Evolutionary conservation across 1,140 invertebrate genomes (phyloP), one percentile per base, ranked within the genome.

Genomic region (Drosophila kepulauana): DNA sequence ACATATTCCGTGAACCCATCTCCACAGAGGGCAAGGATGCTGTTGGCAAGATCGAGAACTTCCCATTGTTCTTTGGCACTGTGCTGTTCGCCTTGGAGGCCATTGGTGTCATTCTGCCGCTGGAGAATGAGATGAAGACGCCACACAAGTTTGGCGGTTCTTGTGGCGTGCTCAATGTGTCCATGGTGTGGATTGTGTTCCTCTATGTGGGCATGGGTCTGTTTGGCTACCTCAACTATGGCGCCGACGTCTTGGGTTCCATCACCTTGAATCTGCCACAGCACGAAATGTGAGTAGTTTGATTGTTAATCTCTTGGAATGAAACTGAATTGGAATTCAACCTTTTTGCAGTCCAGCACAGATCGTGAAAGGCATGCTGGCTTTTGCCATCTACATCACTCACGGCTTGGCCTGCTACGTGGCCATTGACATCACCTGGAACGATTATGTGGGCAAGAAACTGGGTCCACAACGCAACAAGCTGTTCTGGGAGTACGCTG

Each of bases 351-450:
- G 96, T 58, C 91, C 96, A 1, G 95, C 96, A 3, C 94, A 96
- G 91, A 92, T 94, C 33, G 96, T 96, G 1, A 95, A 96, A 89
- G 91, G 97, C 2, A 94, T 97, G 89, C 94, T 98, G 90, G 95
- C 96, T 0, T 76, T 97, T 20, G 95, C 96, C 1, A 97, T 98
- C 69, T 97, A 96, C 86, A 94, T 97, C 1, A 96, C 96, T 0
- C 97, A 97, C 91, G 95, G 95, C 1, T 93, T 98, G 30, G 97
- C 98, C 79, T 95, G 97, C 76, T 99, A 98, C 92, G 97, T 98
- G 0, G 96, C 97, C 1, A 95, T 98, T 63, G 96, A 97, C 66
- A 98, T 98, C 58, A 94, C 95, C 2, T 98, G 97, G 97, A 97
- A 96, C 54, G 94, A 94, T 38, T 95, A 95, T 67, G 69, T 96